phyloP scores from a whole-genome alignment of 2,797 vertebrate genomes.

The Hypotaenidia philippensis region DNA sequence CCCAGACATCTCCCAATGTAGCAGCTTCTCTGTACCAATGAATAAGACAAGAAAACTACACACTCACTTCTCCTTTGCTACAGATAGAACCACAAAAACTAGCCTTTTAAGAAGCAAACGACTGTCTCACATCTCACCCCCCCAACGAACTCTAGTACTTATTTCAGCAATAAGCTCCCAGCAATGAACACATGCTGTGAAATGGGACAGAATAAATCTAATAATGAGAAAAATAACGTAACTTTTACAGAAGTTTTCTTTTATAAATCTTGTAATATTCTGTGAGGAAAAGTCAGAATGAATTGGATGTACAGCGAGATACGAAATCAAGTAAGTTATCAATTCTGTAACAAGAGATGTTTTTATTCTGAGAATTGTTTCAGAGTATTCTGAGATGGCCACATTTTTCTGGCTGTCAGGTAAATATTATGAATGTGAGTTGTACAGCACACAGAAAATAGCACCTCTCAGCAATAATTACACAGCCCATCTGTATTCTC shows the following conservation, averaged over 20 bases:
- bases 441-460: slow-evolving; percentile 64
- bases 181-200: neutral
- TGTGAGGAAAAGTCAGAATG: neutral
- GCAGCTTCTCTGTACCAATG: neutral
- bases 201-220: neutral
- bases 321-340: neutral
- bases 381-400: slow-evolving; percentile 18
- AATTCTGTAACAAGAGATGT: neutral
- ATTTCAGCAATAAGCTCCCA: neutral
- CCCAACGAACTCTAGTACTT: neutral
- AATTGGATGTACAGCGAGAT: neutral
- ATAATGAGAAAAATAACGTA: neutral
- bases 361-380: slow-evolving; percentile 28
- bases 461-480: slow-evolving; percentile 72
- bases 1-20: neutral
- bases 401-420: slow-evolving; percentile 71
- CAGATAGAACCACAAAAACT: neutral
- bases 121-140: neutral
- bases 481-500: slow-evolving; percentile 70
- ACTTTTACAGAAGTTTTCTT: neutral
- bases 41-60: neutral
- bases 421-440: slow-evolving; percentile 59
- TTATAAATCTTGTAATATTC: neutral
- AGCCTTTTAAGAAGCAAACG: neutral
- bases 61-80: neutral